Conservation (phyloP, 2,113 vertebrate genomes). For the Laterallus jamaicensis region DNA sequence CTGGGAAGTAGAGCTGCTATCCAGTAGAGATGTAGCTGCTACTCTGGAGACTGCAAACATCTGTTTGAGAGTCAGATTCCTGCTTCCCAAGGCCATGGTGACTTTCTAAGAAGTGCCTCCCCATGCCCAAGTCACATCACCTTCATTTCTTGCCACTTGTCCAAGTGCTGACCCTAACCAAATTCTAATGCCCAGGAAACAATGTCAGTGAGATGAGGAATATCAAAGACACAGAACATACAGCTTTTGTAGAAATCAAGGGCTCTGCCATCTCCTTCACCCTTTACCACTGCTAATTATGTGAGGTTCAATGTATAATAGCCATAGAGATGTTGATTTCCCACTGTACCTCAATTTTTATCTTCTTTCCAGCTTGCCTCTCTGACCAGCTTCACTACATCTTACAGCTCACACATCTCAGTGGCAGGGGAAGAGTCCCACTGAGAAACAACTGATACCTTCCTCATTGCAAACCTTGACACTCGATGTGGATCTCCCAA, state of each 20-base stretch:
- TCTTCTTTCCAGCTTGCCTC: background rate
- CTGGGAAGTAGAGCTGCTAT: background rate
- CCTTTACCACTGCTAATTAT: background rate
- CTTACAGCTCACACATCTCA: background rate
- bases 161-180: background rate
- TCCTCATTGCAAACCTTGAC: background rate
- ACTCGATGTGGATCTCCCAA: fast-evolving
- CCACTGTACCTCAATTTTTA: background rate
- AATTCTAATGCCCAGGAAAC: background rate
- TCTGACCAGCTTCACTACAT: background rate
- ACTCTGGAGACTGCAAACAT: background rate
- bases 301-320: background rate
- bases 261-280: background rate
- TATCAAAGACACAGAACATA: background rate
- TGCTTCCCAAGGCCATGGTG: background rate
- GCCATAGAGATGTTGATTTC: background rate
- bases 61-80: background rate
- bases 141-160: background rate
- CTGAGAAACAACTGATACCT: background rate
- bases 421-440: background rate
- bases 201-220: fast-evolving
- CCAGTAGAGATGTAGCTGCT: background rate
- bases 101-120: background rate
- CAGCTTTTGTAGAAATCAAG: background rate
- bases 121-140: background rate